phyloP scores from a whole-genome alignment of 2,888 invertebrate species.

The Drosophila mulleri region DNA sequence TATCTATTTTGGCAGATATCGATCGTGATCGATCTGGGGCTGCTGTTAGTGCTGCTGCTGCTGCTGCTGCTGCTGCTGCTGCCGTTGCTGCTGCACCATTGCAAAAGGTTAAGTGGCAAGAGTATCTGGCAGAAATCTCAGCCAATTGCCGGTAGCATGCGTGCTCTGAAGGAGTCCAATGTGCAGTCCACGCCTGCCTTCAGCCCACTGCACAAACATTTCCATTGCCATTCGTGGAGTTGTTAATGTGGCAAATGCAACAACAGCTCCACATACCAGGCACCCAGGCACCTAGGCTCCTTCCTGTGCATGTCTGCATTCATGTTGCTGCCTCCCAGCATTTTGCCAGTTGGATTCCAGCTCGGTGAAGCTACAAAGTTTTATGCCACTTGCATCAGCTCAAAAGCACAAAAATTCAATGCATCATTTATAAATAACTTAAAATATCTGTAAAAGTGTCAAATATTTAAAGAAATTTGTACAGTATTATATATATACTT shows the following conservation, averaged over 20 bases:
- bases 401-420: background rate
- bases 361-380: too few relatives aligned
- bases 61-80: too few relatives aligned
- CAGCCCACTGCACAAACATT: slow-evolving; percentile 22
- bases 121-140: slow-evolving; percentile 36
- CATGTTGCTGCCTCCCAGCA: slow-evolving; percentile 6
- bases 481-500: too few relatives aligned
- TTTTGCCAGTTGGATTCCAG: background rate
- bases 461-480: background rate
- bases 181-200: background rate
- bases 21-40: slow-evolving; percentile 80
- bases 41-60: slow-evolving; percentile 36
- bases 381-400: background rate
- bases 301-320: background rate
- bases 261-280: slow-evolving; percentile 12
- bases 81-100: slow-evolving; percentile 14
- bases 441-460: background rate
- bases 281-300: background rate
- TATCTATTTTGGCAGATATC: slow-evolving; percentile 72
- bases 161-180: slow-evolving; percentile 35
- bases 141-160: slow-evolving; percentile 51
- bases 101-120: slow-evolving; percentile 58
- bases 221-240: slow-evolving; percentile 40
- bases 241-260: slow-evolving; percentile 61
- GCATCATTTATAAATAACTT: background rate